phyloP scores from a whole-genome alignment of 2,113 vertebrate species.

The Oreochromis spilurus region DNA sequence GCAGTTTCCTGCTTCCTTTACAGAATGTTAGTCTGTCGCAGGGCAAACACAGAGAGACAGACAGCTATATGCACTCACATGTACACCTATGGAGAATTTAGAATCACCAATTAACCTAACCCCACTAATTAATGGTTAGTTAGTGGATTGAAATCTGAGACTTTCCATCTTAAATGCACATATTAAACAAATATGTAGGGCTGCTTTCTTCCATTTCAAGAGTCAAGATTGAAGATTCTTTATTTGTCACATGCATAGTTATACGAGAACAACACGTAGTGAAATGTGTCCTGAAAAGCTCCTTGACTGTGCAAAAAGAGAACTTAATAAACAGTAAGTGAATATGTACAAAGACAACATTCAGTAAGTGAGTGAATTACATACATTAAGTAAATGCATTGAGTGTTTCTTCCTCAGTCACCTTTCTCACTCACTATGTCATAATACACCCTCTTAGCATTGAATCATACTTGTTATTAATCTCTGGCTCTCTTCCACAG shows the following conservation, averaged over 20 bases:
- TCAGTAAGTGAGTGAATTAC: neutral
- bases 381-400: neutral
- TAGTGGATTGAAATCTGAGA: neutral
- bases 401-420: neutral
- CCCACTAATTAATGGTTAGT: neutral
- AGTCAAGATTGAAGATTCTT: neutral
- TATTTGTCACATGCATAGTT: neutral
- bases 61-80: neutral
- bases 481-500: fast-evolving
- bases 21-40: neutral
- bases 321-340: neutral
- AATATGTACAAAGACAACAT: neutral
- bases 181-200: neutral
- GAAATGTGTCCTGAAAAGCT: neutral
- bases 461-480: neutral
- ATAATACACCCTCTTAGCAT: neutral
- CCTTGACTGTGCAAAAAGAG: neutral
- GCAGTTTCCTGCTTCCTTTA: neutral
- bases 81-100: neutral
- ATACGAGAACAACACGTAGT: fast-evolving
- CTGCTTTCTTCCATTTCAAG: neutral
- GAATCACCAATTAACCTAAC: neutral
- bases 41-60: neutral
- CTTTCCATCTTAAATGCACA: neutral
- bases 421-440: neutral